These are phyloP conservation scores for Contarinia nasturtii DNA, from an alignment of 1,140 invertebrate genomes.

Conservation along the genomic window DNA sequence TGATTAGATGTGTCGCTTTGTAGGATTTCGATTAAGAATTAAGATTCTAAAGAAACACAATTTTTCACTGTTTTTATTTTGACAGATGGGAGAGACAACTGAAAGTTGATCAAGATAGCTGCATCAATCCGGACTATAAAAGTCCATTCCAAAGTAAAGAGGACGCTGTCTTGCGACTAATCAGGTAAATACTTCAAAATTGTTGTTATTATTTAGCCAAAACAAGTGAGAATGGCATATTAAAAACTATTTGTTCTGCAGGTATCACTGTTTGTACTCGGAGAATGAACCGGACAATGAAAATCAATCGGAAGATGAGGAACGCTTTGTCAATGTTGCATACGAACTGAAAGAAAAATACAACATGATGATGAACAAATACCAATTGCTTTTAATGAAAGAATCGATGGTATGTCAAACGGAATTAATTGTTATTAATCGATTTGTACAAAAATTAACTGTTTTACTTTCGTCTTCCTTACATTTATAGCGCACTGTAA, in stretches of 20 bases:
- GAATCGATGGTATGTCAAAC: slow-evolving; percentile 66
- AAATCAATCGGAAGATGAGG: slow-evolving; percentile 50
- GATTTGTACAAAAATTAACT: neutral
- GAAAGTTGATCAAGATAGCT: slow-evolving; percentile 57
- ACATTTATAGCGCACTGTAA: slow-evolving; percentile 35
- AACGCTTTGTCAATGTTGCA: slow-evolving; percentile 57
- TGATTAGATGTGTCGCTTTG: too few relatives aligned
- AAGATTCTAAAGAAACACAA: too few relatives aligned
- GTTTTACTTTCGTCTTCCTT: slow-evolving; percentile 3
- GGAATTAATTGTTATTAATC: too few relatives aligned
- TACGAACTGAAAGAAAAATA: slow-evolving; percentile 55
- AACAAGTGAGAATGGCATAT: neutral
- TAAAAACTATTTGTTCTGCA: slow-evolving; percentile 4
- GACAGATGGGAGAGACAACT: slow-evolving; percentile 53
- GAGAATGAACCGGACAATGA: slow-evolving; percentile 28
- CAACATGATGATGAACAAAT: slow-evolving; percentile 55
- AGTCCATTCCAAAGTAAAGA: slow-evolving; percentile 49
- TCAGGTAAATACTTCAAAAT: too few relatives aligned
- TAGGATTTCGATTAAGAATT: too few relatives aligned
- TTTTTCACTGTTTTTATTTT: too few relatives aligned
- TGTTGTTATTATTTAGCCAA: neutral
- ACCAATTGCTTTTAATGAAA: slow-evolving; percentile 55
- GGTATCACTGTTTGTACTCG: slow-evolving; percentile 64
- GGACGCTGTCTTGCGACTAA: slow-evolving; percentile 60
- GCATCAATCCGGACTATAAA: slow-evolving; percentile 53